Evolutionary conservation across 2,888 invertebrate genomes (phyloP).

Genomic region (Automeris io): DNA sequence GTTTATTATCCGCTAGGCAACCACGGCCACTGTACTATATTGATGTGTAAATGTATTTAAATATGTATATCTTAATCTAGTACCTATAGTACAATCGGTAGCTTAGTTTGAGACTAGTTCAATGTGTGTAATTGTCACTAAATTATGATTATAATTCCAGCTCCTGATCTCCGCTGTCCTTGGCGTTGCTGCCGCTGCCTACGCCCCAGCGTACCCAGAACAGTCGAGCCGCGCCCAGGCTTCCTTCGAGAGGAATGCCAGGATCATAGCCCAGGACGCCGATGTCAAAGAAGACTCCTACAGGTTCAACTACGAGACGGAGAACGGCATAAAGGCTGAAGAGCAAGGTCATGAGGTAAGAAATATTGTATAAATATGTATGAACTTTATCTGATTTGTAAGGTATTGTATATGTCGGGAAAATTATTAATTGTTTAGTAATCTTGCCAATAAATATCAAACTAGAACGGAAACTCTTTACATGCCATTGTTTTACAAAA

Average conservation of each 20-base stretch:
- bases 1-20: no score
- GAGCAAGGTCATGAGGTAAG: slow-evolving; percentile 64
- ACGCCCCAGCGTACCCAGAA: slow-evolving; percentile 44
- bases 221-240: slow-evolving; percentile 64
- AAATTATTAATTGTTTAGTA: no score
- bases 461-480: background rate
- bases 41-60: no score
- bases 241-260: slow-evolving; percentile 50
- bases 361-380: no score
- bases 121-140: no score
- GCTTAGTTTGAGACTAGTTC: background rate
- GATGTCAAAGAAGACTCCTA: slow-evolving; percentile 66
- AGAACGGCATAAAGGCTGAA: slow-evolving; percentile 68
- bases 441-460: background rate
- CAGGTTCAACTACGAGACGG: slow-evolving; percentile 67
- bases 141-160: slow-evolving; percentile 23
- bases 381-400: no score
- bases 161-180: slow-evolving; percentile 56
- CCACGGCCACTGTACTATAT: no score
- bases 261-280: slow-evolving; percentile 56
- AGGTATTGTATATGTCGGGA: no score
- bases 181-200: slow-evolving; percentile 52
- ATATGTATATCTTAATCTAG: no score
- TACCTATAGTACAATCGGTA: no score
- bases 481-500: background rate